Evolutionary conservation across 1,140 invertebrate genomes (phyloP).

Genomic region (Ceratina australensis): DNA sequence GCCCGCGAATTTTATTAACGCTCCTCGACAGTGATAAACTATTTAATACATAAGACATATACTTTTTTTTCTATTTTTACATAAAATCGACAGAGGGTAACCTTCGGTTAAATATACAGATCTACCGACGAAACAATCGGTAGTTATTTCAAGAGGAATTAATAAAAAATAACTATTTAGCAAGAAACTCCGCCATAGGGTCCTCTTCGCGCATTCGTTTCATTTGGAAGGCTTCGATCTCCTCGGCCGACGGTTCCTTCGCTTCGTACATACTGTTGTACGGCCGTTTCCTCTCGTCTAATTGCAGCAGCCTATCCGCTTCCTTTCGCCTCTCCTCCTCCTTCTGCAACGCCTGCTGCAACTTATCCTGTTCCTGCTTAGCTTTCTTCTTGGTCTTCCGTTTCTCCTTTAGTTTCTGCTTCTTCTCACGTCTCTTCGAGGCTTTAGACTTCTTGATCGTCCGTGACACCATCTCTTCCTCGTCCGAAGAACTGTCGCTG

Average conservation of each 20-base stretch:
- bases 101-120: background rate
- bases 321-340: conserved; percentile 84
- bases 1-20: no score
- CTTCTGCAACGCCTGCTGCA: conserved; percentile 83
- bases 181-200: conserved; percentile 90
- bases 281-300: conserved; percentile 93
- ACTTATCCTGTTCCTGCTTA: conserved; percentile 77
- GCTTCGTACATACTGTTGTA: conserved; percentile 95
- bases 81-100: no score
- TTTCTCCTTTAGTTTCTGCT: conserved; percentile 84
- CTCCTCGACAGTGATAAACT: no score
- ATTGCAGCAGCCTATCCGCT: conserved; percentile 83
- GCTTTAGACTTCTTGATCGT: conserved; percentile 70
- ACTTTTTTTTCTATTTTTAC: no score
- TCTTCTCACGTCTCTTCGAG: conserved; percentile 80
- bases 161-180: conserved; percentile 36
- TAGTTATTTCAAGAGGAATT: no score
- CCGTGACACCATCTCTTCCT: conserved; percentile 68
- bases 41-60: no score
- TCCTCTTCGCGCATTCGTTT: conserved; percentile 92
- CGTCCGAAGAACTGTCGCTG: conserved; percentile 68
- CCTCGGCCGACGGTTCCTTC: conserved; percentile 92
- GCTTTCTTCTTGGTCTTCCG: conserved; percentile 85
- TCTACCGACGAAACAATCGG: background rate
- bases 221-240: conserved; percentile 96